These are phyloP conservation scores for Apeira syringaria DNA, from an alignment of 2,888 invertebrate genomes.

Conservation along the genomic window DNA sequence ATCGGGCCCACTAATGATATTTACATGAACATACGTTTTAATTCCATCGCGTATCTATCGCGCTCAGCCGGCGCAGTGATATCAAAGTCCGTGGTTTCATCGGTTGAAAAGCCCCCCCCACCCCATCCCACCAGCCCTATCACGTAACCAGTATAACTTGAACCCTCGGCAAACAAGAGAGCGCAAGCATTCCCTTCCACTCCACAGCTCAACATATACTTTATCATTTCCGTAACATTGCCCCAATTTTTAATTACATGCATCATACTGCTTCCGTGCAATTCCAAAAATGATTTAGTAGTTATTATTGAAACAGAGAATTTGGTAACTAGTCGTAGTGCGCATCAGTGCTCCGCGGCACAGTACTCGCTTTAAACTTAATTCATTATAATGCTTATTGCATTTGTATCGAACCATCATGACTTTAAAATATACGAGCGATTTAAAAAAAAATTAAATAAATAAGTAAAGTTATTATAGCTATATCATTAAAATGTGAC, in stretches of 20 bases:
- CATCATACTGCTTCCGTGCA: slow-evolving; percentile 64
- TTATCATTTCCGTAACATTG: slow-evolving; percentile 47
- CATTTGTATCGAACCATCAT: too few relatives aligned
- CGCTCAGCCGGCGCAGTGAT: slow-evolving; percentile 43
- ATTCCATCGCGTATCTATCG: slow-evolving; percentile 41
- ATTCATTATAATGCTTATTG: too few relatives aligned
- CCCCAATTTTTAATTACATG: slow-evolving; percentile 77
- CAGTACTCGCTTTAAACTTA: too few relatives aligned
- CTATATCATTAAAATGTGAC: too few relatives aligned
- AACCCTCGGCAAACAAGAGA: slow-evolving; percentile 14
- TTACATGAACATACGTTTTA: slow-evolving; percentile 18
- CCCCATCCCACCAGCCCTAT: slow-evolving; percentile 23
- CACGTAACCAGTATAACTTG: slow-evolving; percentile 23
- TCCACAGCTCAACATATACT: slow-evolving; percentile 34
- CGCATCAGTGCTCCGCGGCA: too few relatives aligned
- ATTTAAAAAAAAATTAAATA: too few relatives aligned
- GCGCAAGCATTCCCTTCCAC: neutral
- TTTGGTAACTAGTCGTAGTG: too few relatives aligned
- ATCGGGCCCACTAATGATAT: slow-evolving; percentile 17
- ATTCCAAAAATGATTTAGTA: slow-evolving; percentile 66
- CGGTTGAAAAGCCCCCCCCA: slow-evolving; percentile 37
- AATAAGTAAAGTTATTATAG: too few relatives aligned
- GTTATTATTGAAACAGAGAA: slow-evolving; percentile 36
- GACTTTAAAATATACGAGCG: too few relatives aligned
- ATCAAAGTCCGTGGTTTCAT: slow-evolving; percentile 64